Evolutionary conservation across 2,797 vertebrate genomes (phyloP).

Genomic region (Macropodus opercularis): DNA sequence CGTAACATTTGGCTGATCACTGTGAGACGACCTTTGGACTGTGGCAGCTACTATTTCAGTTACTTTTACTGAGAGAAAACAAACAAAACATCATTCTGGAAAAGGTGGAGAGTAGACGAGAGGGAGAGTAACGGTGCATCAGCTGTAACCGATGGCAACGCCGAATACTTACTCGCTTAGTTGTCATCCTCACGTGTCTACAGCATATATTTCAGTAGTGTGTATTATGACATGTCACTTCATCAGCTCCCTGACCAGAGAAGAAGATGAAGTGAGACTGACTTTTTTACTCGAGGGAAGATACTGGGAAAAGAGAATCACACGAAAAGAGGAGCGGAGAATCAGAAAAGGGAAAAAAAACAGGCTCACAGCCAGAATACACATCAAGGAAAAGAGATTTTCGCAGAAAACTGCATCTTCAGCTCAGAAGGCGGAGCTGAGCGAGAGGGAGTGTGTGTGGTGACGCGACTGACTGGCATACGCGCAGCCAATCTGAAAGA

Average conservation of each 20-base stretch:
- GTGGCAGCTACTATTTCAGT: not conserved
- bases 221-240: conserved; percentile 4
- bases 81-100: not conserved
- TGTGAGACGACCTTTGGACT: not conserved
- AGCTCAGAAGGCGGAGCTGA: conserved; percentile 12
- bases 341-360: not conserved
- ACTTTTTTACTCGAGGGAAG: rapidly evolving
- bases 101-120: conserved; percentile 2
- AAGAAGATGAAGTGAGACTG: not conserved
- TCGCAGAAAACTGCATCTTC: conserved; percentile 34
- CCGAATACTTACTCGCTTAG: not conserved
- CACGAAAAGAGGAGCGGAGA: not conserved
- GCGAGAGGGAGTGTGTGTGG: not conserved
- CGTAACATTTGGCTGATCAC: not conserved
- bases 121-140: conserved; percentile 63
- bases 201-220: not conserved
- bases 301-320: not conserved
- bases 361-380: conserved; percentile 2
- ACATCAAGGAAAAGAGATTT: conserved; percentile 10
- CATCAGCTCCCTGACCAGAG: not conserved
- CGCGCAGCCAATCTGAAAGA: conserved; percentile 40
- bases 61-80: not conserved
- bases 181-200: not conserved
- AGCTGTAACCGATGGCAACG: conserved; percentile 2
- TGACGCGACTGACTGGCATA: conserved; percentile 24